Base-by-base conservation (phyloP, 2,888 invertebrate species). In the Hydropsyche betteni region DNA sequence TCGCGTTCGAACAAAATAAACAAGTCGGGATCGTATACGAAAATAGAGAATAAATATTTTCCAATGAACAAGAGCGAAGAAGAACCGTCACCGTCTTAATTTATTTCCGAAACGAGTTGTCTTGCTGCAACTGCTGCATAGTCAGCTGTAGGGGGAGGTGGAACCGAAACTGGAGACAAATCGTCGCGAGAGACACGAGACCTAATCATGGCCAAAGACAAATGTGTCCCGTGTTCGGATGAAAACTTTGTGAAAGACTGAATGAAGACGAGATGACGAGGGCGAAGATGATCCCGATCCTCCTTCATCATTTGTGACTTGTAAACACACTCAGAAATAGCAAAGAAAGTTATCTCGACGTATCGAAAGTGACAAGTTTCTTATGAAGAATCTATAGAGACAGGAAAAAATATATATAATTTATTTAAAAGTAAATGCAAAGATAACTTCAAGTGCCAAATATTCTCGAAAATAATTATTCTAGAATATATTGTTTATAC, bases 81-180 rank as follows among this genome's bases (percentile, higher is more conserved):
- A 51, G 69, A 44, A 8, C 5, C 50, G 50, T 69, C 69, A 24
- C 14, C 68, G 38, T 44, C 24, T 53, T 76, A 77, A 79, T 77
- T 77, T 79, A 79, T 79, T 77, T 77, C 44, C 70, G 74, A 76
- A 77, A 38, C 58, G 61, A 74, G 75, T 61, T 4, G 52, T 44
- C 61, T 64, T 69, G 51, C 68, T 33, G 36, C 44, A 58, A 24
- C 69, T 36, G 7, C 55, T 55, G 55, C 14, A 55, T 4, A 0
- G 8, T 55, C n/a, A n/a, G 5, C 6, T 51, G 51, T 51, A 12
- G n/a, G 51, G 51, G 6, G 64, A 64, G 36, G 64, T 12, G 55
- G 64, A 36, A n/a, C 36, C 34, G 64, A 64, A 64, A 36, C 64
- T 12, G 69, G 68, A 75, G 79, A 79, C 79, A 79, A 79, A 79